Evolutionary conservation across 2,113 vertebrate species (phyloP).

Genomic region (Myotis brandtii): DNA sequence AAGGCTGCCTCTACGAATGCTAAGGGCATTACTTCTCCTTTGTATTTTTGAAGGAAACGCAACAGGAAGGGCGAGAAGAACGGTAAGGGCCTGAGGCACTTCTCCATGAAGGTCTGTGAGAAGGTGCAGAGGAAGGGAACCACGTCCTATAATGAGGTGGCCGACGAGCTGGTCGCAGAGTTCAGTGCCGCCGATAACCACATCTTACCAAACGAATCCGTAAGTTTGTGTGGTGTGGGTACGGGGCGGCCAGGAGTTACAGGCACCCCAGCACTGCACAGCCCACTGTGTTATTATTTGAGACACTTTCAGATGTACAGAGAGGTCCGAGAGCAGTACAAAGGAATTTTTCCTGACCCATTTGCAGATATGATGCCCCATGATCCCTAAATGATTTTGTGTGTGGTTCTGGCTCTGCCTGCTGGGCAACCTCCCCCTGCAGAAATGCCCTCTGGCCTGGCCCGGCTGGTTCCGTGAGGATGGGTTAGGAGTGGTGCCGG

Average conservation of each 20-base stretch:
- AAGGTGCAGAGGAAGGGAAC: slow-evolving; percentile 99
- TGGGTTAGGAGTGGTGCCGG: background rate
- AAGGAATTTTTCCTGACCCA: background rate
- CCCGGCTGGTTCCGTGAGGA: background rate
- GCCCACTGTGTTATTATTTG: background rate
- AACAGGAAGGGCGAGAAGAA: slow-evolving; percentile 99
- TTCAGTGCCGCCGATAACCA: slow-evolving; percentile 98
- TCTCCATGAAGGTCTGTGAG: slow-evolving; percentile 99
- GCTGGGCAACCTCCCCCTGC: rapidly evolving
- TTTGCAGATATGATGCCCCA: rapidly evolving
- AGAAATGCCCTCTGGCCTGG: background rate
- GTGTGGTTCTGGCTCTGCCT: background rate
- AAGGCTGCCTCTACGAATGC: background rate
- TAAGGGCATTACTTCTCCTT: background rate
- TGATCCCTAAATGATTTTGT: background rate
- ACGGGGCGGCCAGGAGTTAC: background rate
- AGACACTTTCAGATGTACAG: background rate
- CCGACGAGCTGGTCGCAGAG: slow-evolving; percentile 98
- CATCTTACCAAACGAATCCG: slow-evolving; percentile 96
- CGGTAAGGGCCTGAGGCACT: slow-evolving; percentile 98
- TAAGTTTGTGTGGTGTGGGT: slow-evolving; percentile 81
- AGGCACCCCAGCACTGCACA: rapidly evolving
- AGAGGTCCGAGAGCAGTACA: background rate
- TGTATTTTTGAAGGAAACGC: slow-evolving; percentile 86
- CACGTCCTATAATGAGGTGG: slow-evolving; percentile 99